Evolutionary conservation across 1,140 invertebrate genomes (phyloP).

Genomic region (Tetramorium parvispinum): DNA sequence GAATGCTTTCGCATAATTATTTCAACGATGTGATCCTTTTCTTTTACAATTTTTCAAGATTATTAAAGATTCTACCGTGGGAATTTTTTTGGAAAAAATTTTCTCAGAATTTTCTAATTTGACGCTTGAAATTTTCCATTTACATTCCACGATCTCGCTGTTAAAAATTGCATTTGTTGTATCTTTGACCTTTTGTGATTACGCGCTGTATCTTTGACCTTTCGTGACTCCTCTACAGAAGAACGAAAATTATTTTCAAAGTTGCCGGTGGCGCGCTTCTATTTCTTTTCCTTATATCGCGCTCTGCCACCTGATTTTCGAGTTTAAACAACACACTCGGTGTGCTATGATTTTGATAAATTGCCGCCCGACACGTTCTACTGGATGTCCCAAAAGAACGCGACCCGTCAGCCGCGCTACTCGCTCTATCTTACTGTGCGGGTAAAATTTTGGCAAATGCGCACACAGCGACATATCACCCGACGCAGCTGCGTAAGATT

Average conservation of each 20-base stretch:
- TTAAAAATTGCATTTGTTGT: conserved; percentile 19
- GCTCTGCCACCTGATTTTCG: background rate
- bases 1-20: background rate
- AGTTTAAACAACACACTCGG: background rate
- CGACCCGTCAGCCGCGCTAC: background rate
- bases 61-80: background rate
- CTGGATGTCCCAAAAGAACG: conserved; percentile 29
- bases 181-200: conserved; percentile 32
- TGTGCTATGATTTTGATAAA: conserved; percentile 23
- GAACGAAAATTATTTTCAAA: conserved; percentile 37
- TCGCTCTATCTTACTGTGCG: conserved; percentile 5
- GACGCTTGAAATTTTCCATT: background rate
- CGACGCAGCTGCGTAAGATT: conserved; percentile 46
- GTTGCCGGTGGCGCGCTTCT: background rate
- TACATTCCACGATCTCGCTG: background rate
- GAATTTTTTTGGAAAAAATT: background rate
- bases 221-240: background rate
- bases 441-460: conserved; percentile 30
- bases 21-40: background rate
- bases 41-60: background rate
- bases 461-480: background rate
- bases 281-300: background rate
- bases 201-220: conserved; percentile 30
- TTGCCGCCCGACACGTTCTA: background rate
- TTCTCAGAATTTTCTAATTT: background rate